Evolutionary conservation across 2,797 vertebrate species (phyloP).

Genomic region (Urosaurus nigricauda): DNA sequence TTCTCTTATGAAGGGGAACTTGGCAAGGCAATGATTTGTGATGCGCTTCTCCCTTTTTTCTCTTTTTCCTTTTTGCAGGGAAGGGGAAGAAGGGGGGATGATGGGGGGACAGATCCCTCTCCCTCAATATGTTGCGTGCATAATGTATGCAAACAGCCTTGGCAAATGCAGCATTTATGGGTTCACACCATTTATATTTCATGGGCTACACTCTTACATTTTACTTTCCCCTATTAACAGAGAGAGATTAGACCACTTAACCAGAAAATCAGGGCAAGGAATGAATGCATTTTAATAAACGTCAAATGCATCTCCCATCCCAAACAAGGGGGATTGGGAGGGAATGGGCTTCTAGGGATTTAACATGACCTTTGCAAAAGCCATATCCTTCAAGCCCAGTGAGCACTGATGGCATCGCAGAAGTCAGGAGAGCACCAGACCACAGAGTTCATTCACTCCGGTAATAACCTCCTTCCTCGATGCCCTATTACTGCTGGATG

Average conservation of each 20-base stretch:
- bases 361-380: not conserved
- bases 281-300: conserved; percentile 33
- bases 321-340: not conserved
- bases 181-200: conserved; percentile 38
- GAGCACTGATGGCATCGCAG: not conserved
- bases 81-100: not conserved
- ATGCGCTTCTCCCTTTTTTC: no score
- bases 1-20: conserved; percentile 23
- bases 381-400: not conserved
- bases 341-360: not conserved
- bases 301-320: not conserved
- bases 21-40: conserved; percentile 12
- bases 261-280: conserved; percentile 45
- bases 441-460: not conserved
- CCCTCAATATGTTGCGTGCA: conserved; percentile 19
- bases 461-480: no score
- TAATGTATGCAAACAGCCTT: conserved; percentile 40
- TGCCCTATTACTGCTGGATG: not conserved
- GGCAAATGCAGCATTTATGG: conserved; percentile 39
- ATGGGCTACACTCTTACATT: conserved; percentile 20
- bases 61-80: not conserved
- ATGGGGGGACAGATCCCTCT: not conserved
- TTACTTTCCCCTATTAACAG: conserved; percentile 44
- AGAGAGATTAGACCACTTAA: conserved; percentile 42
- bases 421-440: not conserved